phyloP scores from a whole-genome alignment of 2,888 invertebrate species.

The Linyphia triangularis region DNA sequence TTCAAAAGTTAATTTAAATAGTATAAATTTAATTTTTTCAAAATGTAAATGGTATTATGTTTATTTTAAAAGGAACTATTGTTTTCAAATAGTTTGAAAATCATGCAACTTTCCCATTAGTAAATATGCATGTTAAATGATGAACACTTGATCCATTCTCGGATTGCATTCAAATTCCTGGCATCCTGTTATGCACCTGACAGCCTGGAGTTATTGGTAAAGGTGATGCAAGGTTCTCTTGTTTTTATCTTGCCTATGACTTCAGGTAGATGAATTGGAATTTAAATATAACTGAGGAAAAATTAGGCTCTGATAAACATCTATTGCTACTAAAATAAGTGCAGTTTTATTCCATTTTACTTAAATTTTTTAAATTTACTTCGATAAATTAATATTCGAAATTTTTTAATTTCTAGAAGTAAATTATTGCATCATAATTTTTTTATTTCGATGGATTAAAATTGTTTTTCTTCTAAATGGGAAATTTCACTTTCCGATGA shows the following conservation, averaged over 20 bases:
- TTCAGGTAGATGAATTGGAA: conserved; percentile 8
- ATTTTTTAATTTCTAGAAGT: neutral
- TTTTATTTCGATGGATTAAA: neutral
- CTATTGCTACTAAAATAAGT: too few species aligned
- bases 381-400: neutral
- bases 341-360: neutral
- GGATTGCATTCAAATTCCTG: conserved; percentile 21
- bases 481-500: neutral
- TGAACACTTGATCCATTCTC: conserved; percentile 50
- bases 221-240: conserved; percentile 38
- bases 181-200: neutral
- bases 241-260: neutral
- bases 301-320: conserved; percentile 43
- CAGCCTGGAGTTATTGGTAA: neutral
- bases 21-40: too few species aligned
- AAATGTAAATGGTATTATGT: too few species aligned
- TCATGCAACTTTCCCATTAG: too few species aligned
- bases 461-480: neutral
- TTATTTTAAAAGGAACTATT: neutral
- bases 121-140: too few species aligned
- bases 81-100: neutral
- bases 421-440: neutral
- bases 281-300: conserved; percentile 8
- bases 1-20: too few species aligned
- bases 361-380: neutral